These are phyloP conservation scores for Conus canariensis DNA, from an alignment of 2,888 invertebrate genomes.

Conservation along the genomic window DNA sequence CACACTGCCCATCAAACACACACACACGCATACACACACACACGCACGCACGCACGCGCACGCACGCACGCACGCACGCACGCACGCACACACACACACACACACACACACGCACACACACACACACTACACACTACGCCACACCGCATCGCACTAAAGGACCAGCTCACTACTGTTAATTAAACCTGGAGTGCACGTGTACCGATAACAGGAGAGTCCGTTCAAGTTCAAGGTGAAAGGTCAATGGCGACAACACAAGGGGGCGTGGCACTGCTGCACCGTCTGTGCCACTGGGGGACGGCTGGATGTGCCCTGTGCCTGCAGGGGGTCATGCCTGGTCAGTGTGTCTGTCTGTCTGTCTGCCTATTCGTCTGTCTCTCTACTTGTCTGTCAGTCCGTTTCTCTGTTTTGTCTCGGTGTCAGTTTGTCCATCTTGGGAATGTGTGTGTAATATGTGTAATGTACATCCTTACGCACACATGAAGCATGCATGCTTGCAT, in stretches of 20 bases:
- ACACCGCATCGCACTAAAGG: too few relatives aligned
- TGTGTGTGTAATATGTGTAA: not conserved
- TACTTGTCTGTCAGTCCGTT: not conserved
- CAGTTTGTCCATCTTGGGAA: not conserved
- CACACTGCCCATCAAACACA: too few relatives aligned
- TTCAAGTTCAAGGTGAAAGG: slow-evolving; percentile 51
- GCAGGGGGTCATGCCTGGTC: slow-evolving; percentile 46
- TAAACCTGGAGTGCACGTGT: too few relatives aligned
- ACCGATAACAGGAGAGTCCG: slow-evolving; percentile 48
- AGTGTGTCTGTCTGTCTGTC: slow-evolving; percentile 4
- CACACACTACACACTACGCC: too few relatives aligned
- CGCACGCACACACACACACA: too few relatives aligned
- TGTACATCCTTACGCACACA: not conserved
- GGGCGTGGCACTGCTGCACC: slow-evolving; percentile 52
- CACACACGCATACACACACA: too few relatives aligned
- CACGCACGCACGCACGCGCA: too few relatives aligned
- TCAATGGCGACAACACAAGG: slow-evolving; percentile 50
- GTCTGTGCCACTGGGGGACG: slow-evolving; percentile 46
- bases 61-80: too few relatives aligned
- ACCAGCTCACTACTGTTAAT: too few relatives aligned
- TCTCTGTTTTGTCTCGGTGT: not conserved
- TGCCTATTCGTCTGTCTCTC: not conserved
- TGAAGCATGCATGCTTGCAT: too few relatives aligned
- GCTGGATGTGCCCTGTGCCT: slow-evolving; percentile 45
- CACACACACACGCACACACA: too few relatives aligned